These are phyloP conservation scores for Centropristis striata DNA, from an alignment of 2,113 vertebrate species.

Conservation along the genomic window DNA sequence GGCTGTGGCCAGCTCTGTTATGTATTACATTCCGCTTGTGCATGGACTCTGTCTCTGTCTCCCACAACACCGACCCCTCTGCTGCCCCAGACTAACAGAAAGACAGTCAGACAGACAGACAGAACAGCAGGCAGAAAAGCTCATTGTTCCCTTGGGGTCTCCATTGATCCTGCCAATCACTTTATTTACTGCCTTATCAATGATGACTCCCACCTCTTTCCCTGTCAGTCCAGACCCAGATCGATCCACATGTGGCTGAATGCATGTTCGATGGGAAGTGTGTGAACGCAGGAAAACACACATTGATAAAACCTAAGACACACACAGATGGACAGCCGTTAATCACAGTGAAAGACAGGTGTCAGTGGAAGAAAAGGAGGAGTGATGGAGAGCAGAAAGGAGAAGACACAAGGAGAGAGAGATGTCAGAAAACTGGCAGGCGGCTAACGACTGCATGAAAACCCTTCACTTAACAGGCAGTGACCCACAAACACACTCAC, in stretches of 20 bases:
- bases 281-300: conserved; percentile 17
- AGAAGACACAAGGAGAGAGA: conserved; percentile 33
- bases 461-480: conserved; percentile 51
- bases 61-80: conserved; percentile 5
- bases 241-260: conserved; percentile 36
- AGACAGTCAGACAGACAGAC: conserved; percentile 12
- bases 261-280: conserved; percentile 31
- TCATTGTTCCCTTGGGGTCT: conserved; percentile 64
- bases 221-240: conserved; percentile 20
- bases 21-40: conserved; percentile 60
- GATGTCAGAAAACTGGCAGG: conserved; percentile 54
- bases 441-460: conserved; percentile 52
- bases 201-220: conserved; percentile 57
- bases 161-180: conserved; percentile 79
- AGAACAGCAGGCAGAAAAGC: conserved; percentile 44
- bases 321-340: conserved; percentile 13
- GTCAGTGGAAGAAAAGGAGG: conserved; percentile 46
- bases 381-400: conserved; percentile 44
- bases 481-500: conserved; percentile 35
- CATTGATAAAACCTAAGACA: conserved; percentile 4
- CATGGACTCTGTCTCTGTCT: conserved; percentile 34
- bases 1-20: conserved; percentile 47
- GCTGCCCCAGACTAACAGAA: conserved; percentile 1
- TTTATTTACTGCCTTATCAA: conserved; percentile 77
- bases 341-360: conserved; percentile 59